Base-by-base conservation (phyloP, 1,140 invertebrate species). In the Micrasema minimum region DNA sequence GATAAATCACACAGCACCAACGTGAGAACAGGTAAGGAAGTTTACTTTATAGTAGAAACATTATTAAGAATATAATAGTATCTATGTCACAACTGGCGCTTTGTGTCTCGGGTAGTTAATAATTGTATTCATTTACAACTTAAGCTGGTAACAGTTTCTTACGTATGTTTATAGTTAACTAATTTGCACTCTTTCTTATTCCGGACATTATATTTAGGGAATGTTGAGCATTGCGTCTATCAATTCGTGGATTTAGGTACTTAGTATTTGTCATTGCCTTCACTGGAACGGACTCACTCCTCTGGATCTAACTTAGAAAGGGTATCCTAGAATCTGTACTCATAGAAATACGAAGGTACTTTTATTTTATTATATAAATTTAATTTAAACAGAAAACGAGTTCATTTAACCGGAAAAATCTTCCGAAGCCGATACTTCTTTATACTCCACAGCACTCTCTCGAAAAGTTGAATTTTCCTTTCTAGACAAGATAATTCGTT, bases 1-100 rank as follows among this genome's bases (percentile, higher is more conserved):
- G 59, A 64, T 62, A 45, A 62, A 64, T 46, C 41, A 26, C 59
- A 64, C 59, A 64, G 45, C 59, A 48, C 22, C 43, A 2, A 64
- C 20, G 26, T 59, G 55, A 59, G 55, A 38, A 38, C 55, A 59
- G 55, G 55, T 59, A 59, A 59, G 55, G 55, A 41, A 59, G 55
- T 59, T 38, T 59, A 59, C 3, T 31, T 4, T 31, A 31, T 4
- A 31, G 26, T 31, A 31, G 26, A 31, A 31, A 31, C 26, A 4
- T 31, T 31, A 31, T 31, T 31, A 31, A 31, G 26, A 31, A 31
- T 31, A 31, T 31, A 31, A 7, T 31, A 59, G 14, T 43, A 59
- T 59, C 55, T 59, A 59, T 41, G 37, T 59, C 55, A 59, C 55
- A 59, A 59, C 55, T 59, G 55, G 55, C 55, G 55, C 37, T 59